Evolutionary conservation across 2,888 invertebrate species (phyloP), one percentile per base, ranked within the genome.

Genomic region (Eurytoma californica): DNA sequence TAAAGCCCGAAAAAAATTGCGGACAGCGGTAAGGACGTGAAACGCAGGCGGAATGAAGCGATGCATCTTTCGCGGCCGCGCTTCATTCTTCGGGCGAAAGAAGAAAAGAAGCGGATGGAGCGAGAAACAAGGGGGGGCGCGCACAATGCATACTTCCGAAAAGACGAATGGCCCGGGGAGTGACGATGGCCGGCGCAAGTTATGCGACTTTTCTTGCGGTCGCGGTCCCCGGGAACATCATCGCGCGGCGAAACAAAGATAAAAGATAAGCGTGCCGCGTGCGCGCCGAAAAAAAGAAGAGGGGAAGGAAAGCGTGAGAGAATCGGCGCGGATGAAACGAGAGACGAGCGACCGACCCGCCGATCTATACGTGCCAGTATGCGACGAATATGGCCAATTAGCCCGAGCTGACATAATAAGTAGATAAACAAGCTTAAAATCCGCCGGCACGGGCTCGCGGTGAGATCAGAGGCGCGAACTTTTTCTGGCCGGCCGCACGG

Each of bases 351-450:
- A 20, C 63, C 18, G 18, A 3, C 30, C 9, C 30, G 66, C 53
- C 20, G 28, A 28, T 55, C 47, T 78, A 81, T 86, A 88, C 87
- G 88, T 88, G 88, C 86, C 86, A 87, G 87, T 84, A 87, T 85
- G 81, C 53, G 47, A 51, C 77, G 77, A 88, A 88, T 88, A 89
- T 86, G 86, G 85, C 89, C 89, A 89, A 89, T 88, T 89, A 89
- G 87, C 87, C 83, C 84, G 74, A 80, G 77, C 85, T 87, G 88
- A 89, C 88, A 88, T 89, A 89, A 89, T 88, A 89, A 89, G 88
- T 88, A 88, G 88, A 89, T 88, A 87, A 89, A 88, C 86, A 88
- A 88, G 85, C 84, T 83, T 79, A 83, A 83, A 86, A 86, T 84
- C 83, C 83, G 39, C 7, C 9, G 39, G 39, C 82, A 24, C 65